A percentile compares a stretch with the other conserved stretches of the same genome.
Evolutionary conservation across 2,113 vertebrate species (phyloP).

Genomic region (Onychorhynchus coronatus): DNA sequence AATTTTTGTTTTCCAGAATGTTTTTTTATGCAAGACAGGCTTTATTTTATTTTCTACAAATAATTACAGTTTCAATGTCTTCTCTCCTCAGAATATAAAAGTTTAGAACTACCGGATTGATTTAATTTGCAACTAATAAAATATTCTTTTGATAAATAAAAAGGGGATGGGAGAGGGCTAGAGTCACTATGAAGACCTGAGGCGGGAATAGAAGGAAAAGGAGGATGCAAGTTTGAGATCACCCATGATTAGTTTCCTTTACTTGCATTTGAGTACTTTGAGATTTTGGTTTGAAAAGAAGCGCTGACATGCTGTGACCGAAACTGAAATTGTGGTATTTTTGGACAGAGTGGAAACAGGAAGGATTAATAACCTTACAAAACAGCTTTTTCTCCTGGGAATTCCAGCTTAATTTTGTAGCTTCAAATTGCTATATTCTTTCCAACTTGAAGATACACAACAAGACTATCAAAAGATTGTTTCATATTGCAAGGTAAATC

Average conservation of each 20-base stretch:
- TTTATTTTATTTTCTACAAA: not conserved
- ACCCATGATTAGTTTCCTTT: not conserved
- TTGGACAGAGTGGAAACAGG: not conserved
- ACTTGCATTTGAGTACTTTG: not conserved
- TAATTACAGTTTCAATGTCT: not conserved
- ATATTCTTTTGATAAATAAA: not conserved
- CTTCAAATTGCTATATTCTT: not conserved
- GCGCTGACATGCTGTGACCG: not conserved
- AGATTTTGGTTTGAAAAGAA: constrained; percentile 14
- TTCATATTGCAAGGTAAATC: not conserved
- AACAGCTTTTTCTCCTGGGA: not conserved
- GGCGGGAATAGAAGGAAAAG: fast-evolving
- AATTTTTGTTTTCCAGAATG: not conserved
- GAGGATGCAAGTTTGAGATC: not conserved
- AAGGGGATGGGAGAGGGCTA: not conserved
- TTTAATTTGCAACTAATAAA: not conserved
- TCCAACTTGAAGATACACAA: not conserved
- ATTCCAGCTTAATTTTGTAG: not conserved
- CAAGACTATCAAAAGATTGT: not conserved
- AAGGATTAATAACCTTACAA: constrained; percentile 32
- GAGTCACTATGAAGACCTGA: not conserved
- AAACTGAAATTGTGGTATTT: constrained; percentile 34
- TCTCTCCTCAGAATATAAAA: not conserved
- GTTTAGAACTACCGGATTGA: not conserved
- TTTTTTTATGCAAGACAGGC: not conserved